phyloP scores from a whole-genome alignment of 2,797 vertebrate species.

The Siniperca undulata region DNA sequence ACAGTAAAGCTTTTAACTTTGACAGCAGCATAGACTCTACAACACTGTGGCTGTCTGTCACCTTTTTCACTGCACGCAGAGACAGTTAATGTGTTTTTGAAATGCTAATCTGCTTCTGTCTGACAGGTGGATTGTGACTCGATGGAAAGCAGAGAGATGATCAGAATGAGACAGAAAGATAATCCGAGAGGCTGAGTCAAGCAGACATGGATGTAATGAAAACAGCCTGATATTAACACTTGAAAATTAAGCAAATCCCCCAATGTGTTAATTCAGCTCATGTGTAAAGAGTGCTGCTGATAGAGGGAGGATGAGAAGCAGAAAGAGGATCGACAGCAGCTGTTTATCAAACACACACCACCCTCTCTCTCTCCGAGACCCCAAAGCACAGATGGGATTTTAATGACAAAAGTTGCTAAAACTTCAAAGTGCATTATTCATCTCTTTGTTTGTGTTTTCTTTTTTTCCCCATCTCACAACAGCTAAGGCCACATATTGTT shows the following conservation, averaged over 20 bases:
- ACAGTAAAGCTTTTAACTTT: slow-evolving; percentile 43
- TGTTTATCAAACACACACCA: slow-evolving; percentile 49
- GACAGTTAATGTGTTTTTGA: slow-evolving; percentile 44
- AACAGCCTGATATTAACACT: slow-evolving; percentile 32
- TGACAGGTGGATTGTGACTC: slow-evolving; percentile 56
- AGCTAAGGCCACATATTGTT: neutral
- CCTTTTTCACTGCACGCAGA: slow-evolving; percentile 38
- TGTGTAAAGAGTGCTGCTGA: slow-evolving; percentile 23
- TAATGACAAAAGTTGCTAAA: slow-evolving; percentile 64
- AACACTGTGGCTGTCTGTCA: slow-evolving; percentile 46
- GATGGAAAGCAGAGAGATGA: slow-evolving; percentile 28
- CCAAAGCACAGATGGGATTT: slow-evolving; percentile 60
- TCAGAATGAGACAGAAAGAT: slow-evolving; percentile 21
- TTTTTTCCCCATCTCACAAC: neutral
- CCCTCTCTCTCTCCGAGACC: slow-evolving; percentile 35
- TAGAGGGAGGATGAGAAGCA: slow-evolving; percentile 23
- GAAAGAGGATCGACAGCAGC: slow-evolving; percentile 40
- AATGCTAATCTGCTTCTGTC: slow-evolving; percentile 55
- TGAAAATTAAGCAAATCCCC: slow-evolving; percentile 39
- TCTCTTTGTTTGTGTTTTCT: slow-evolving; percentile 19
- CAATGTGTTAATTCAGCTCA: slow-evolving; percentile 36
- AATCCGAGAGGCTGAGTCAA: slow-evolving; percentile 27
- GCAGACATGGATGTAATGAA: slow-evolving; percentile 19
- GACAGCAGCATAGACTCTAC: slow-evolving; percentile 23
- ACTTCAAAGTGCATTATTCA: slow-evolving; percentile 60